These are phyloP conservation scores for Drosophila carrolli DNA, from an alignment of 1,140 invertebrate species.

Conservation along the genomic window DNA sequence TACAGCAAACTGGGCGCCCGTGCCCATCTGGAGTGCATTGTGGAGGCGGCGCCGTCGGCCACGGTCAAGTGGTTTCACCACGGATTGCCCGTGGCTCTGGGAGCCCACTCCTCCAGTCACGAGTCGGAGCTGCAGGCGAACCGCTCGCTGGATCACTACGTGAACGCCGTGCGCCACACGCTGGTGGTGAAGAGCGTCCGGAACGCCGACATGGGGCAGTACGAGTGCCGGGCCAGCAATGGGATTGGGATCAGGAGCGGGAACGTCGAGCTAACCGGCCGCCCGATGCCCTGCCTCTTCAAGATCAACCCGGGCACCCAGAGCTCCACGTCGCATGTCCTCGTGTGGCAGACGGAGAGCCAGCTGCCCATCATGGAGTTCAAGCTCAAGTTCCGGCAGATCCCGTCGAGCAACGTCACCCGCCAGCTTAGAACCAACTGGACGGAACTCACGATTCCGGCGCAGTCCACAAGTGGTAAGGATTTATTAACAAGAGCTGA, in stretches of 20 bases:
- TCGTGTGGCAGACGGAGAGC: constrained; percentile 91
- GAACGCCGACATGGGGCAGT: constrained; percentile 90
- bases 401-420: constrained; percentile 71
- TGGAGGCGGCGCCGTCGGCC: constrained; percentile 89
- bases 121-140: constrained; percentile 66
- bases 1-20: constrained; percentile 89
- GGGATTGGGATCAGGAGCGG: constrained; percentile 87
- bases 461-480: constrained; percentile 85
- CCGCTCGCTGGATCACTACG: constrained; percentile 55
- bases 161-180: constrained; percentile 85
- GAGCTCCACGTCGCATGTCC: constrained; percentile 85
- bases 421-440: constrained; percentile 84
- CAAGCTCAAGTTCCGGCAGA: constrained; percentile 87
- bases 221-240: constrained; percentile 91
- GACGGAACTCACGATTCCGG: constrained; percentile 88
- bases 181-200: constrained; percentile 89
- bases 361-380: constrained; percentile 89
- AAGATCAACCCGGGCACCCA: constrained; percentile 85
- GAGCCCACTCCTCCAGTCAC: constrained; percentile 86
- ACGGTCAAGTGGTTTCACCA: constrained; percentile 87
- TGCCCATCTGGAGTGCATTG: constrained; percentile 88
- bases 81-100: constrained; percentile 86
- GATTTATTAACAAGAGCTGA: neutral
- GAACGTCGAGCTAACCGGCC: constrained; percentile 86
- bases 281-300: constrained; percentile 87